A percentile compares a stretch with the other conserved stretches of the same genome.
Conservation (phyloP, 2,888 invertebrate genomes). For the Spisula solida region DNA sequence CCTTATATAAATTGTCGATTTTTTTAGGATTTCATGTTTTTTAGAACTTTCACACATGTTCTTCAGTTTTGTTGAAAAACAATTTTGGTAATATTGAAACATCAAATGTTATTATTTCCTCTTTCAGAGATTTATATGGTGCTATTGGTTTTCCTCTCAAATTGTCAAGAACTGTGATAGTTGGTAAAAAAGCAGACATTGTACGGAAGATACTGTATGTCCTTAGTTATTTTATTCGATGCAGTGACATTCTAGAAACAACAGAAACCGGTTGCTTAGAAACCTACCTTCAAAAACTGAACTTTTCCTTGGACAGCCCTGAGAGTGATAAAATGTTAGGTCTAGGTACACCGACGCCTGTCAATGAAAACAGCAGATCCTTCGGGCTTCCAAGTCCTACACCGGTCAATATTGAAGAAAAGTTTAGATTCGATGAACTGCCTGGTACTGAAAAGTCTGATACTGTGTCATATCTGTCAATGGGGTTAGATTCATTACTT, state of each 20-base stretch:
- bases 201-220: constrained; percentile 93
- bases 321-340: constrained; percentile 73
- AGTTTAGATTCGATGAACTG: constrained; percentile 17
- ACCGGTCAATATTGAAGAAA: constrained; percentile 27
- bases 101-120: not conserved
- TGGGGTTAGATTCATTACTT: constrained; percentile 62
- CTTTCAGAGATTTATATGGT: constrained; percentile 92
- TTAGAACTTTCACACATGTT: too few species aligned
- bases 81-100: too few species aligned
- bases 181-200: constrained; percentile 90
- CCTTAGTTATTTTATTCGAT: constrained; percentile 95
- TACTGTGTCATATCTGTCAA: constrained; percentile 39
- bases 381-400: constrained; percentile 27
- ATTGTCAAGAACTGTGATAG: constrained; percentile 93
- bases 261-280: constrained; percentile 76
- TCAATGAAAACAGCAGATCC: not conserved
- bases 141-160: constrained; percentile 93
- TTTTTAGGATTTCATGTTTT: too few species aligned
- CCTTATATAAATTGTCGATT: too few species aligned
- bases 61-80: too few species aligned
- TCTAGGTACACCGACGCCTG: constrained; percentile 51
- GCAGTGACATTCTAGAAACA: constrained; percentile 91
- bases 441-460: not conserved
- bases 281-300: constrained; percentile 73
- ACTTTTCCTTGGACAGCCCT: constrained; percentile 72